Evolutionary conservation across 2,888 invertebrate genomes (phyloP), one percentile per base, ranked within the genome.

Genomic region (Ennomos fuscantarius): DNA sequence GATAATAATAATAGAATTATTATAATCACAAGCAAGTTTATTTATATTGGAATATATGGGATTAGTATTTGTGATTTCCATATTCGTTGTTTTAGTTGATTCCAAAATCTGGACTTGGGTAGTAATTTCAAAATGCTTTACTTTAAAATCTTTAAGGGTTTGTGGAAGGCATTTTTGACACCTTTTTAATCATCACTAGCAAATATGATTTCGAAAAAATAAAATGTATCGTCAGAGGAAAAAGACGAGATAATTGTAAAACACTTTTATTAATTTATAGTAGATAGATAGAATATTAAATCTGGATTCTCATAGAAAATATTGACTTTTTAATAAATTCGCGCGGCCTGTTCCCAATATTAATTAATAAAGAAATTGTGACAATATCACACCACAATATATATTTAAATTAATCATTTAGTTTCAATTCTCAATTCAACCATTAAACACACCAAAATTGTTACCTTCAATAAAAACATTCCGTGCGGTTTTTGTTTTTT

Each of bases 271-370:
- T 24, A 3, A 24, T 24, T 6, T 6, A 24, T 24, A 24, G 24
- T 24, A 24, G 24, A 24, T 3, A 24, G 6, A 6, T 24, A 24
- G 11, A 41, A 24, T 32, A 1, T 11, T 39, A 35, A 24, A 32
- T 47, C 12, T 36, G 41, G 53, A 35, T 35, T 53, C 65, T 65
- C 50, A 63, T 70, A 68, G n/a, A 24, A 24, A 62, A 70, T 68
- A 68, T 66, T 66, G 68, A 68, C 60, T 46, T 55, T 58, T 68
- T 82, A 81, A 70, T 82, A 83, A 83, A 82, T 82, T 82, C 82
- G 79, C 70, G 69, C 65, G 58, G 58, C 72, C 70, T 82, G 81
- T 73, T 82, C 79, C 81, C 82, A 68, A 72, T 62, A 52, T 65
- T 60, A 57, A 63, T 63, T 65, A 55, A 40, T 62, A 59, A 3